Base-by-base conservation (phyloP, 1,140 invertebrate genomes). In the Drosophila bifasciata region DNA sequence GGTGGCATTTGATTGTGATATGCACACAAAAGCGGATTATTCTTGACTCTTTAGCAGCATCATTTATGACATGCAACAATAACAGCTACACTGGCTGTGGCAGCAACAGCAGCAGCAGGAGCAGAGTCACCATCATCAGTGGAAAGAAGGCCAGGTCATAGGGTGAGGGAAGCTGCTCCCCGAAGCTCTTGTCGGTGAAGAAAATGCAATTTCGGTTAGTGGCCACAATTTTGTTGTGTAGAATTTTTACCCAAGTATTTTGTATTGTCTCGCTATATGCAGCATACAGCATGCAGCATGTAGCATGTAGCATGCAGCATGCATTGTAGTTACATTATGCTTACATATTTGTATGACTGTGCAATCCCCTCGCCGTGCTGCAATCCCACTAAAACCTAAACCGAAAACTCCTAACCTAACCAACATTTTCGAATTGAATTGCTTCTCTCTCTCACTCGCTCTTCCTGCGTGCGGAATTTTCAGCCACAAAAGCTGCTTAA, bases 1-100 rank as follows among this genome's bases (percentile, higher is more conserved):
- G 21, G 21, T 3, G 21, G 52, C 81, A 66, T 86, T 88, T 86
- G 80, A 85, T 81, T 85, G 80, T 86, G 77, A 85, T 74, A 85
- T 88, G 77, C 81, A 75, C 83, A 88, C 83, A 88, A 81, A 86
- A 81, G 81, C 81, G 81, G 81, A 85, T 85, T 85, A 85, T 88
- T 75, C 68, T 76, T 62, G 76, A 81, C 72, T 85, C 73, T 86
- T 88, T 84, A 81, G 77, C 83, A 77, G 75, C 77, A 85, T 88
- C 83, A 88, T 85, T 85, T 85, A 85, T 85, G 81, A 81, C 81
- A 81, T 81, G 66, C 77, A 85, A 88, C 77, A 86, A 88, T 88
- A 85, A 79, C 67, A 63, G 48, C 39, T 48, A 58, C 16, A 53
- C 51, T 21, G 19, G 19, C 19, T 21, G 19, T 21, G 19, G 8